Conservation (phyloP, 2,113 vertebrate genomes). For the Peromyscus maniculatus region DNA sequence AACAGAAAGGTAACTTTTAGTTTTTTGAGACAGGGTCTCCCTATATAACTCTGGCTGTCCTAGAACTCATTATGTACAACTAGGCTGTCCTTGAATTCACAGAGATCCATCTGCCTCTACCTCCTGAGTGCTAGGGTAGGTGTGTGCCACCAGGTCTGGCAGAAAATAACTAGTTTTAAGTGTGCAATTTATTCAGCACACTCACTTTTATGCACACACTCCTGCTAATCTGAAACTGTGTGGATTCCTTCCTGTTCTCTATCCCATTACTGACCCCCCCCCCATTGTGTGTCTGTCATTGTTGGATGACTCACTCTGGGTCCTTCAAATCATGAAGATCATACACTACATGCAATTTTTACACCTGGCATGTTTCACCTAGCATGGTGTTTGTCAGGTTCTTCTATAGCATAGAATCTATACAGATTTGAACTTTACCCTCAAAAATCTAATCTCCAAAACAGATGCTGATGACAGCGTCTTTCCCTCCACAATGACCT, state of each 20-base stretch:
- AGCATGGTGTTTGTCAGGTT: not conserved
- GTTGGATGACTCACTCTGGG: not conserved
- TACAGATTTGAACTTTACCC: not conserved
- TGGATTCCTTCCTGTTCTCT: too few relatives aligned
- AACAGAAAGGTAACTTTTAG: not conserved
- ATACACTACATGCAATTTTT: not conserved
- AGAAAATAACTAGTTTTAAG: not conserved
- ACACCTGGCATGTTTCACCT: not conserved
- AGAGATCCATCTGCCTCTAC: not conserved
- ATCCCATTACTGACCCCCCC: too few relatives aligned
- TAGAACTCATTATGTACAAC: not conserved
- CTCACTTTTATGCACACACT: too few relatives aligned
- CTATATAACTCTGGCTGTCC: not conserved
- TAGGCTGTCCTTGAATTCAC: not conserved
- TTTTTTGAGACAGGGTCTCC: not conserved
- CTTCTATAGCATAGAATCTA: not conserved
- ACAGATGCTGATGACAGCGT: not conserved
- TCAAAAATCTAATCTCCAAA: not conserved
- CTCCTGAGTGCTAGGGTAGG: not conserved
- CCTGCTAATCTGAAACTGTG: too few relatives aligned
- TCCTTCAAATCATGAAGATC: not conserved
- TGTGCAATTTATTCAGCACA: too few relatives aligned
- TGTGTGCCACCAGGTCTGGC: not conserved
- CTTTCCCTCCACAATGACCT: not conserved
- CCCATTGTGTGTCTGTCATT: not conserved